Evolutionary conservation across 53 echinoderm and acorn worm species (phyloP).

Genomic region (Pentamera pediparva): DNA sequence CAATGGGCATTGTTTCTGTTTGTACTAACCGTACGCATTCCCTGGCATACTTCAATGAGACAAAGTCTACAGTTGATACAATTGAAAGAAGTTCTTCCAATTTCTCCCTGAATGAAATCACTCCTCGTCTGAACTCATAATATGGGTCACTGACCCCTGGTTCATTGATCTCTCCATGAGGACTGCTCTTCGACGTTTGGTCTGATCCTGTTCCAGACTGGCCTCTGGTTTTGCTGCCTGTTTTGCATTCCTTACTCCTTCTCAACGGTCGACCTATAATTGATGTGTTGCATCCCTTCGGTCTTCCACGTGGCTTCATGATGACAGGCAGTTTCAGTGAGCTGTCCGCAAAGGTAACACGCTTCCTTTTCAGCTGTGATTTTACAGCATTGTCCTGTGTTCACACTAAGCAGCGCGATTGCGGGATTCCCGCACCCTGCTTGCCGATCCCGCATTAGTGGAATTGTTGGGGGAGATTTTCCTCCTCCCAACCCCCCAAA

Average conservation of each 20-base stretch:
- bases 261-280: not conserved
- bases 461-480: too few species aligned
- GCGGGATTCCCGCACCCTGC: too few species aligned
- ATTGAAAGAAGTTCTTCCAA: not conserved
- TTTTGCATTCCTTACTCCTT: not conserved
- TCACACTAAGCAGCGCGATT: too few species aligned
- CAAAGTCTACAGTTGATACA: not conserved
- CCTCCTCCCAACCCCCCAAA: too few species aligned
- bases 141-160: not conserved
- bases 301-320: not conserved
- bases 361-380: not conserved
- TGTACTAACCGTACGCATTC: not conserved
- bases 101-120: not conserved
- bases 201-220: not conserved
- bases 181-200: too few species aligned
- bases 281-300: conserved; percentile 1
- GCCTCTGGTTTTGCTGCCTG: not conserved
- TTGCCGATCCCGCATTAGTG: too few species aligned
- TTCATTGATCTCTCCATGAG: not conserved
- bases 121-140: not conserved
- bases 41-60: not conserved
- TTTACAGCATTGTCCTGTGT: too few species aligned
- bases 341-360: not conserved
- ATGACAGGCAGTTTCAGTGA: not conserved
- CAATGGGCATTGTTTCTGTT: not conserved